Base-by-base conservation (phyloP, 2,888 invertebrate genomes). In the Platynereis dumerilii region DNA sequence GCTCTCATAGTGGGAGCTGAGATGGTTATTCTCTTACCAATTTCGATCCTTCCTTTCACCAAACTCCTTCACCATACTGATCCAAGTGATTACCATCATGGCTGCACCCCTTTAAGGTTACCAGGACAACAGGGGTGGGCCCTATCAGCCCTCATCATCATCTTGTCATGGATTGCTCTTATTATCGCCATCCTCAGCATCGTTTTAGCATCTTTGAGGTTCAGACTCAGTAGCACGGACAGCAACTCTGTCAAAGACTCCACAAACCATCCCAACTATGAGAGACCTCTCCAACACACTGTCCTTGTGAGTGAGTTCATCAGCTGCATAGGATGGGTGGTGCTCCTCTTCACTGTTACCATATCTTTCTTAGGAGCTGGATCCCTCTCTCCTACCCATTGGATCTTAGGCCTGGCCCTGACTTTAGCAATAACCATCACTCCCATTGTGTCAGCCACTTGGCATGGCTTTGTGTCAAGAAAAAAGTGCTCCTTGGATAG, bases 91-190 rank as follows among this genome's bases (percentile, higher is more conserved):
- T 62, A 57, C 48, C 56, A 62, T 56, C 56, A 55, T 56, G 56
- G 42, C 17, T 62, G 62, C 22, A 57, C 57, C n/a, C 62, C 62
- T 1, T 56, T 62, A 20, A 24, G 62, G 7, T 48, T 62, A 26
- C 62, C 62, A 20, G 62, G 62, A 2, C 56, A 62, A 55, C 56
- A 57, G 20, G 57, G 62, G 1, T 62, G 62, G 62, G 62, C 62
- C 1, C 56, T 57, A 27, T 62, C 62, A 1, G 20, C 62, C 10
- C 57, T 62, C 20, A 55, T 62, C 27, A 26, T 62, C 5, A 26
- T 57, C 5, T n/a, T 62, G 45, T 28, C 55, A 27, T 62, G 62
- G 56, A 56, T 62, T 20, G 56, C 53, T 22, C 17, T 62, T 2
- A 44, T 24, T 20, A 27, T 56, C 12, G 42, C 62, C 5, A 34